Evolutionary conservation across 1,140 invertebrate genomes (phyloP), one percentile per base, ranked within the genome.

Genomic region (Dinothrombium tinctorium): DNA sequence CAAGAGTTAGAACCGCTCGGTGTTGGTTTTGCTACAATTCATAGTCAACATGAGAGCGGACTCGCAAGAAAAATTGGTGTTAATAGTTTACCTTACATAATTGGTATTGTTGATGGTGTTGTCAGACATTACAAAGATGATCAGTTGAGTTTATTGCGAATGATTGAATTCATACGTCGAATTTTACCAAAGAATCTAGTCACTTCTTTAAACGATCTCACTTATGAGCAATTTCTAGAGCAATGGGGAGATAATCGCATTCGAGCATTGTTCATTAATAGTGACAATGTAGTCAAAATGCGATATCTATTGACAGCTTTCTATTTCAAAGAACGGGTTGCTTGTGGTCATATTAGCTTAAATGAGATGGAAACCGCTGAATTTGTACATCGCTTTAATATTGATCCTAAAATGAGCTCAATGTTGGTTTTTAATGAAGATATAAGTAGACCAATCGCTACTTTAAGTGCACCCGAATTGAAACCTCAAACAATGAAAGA

Each of bases 391-490:
- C 22, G 43, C 2, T 84, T 73, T 56, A 73, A 75, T 54, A 69
- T 84, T 14, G 69, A 75, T 32, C 55, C 64, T 11, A 72, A 74
- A 50, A 68, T 77, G 56, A 83, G 92, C 53, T 81, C 75, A 1
- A 64, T 95, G 41, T 62, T 90, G 37, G 59, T 94, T 33, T 84
- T 94, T 54, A 87, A 92, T 59, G 87, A 94, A 58, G 77, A 86
- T 56, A 66, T 66, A 3, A 62, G 68, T 8, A 66, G 70, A 39
- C 78, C 86, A 2, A 73, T 77, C 39, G 84, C 82, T 22, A 79
- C 76, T 40, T 67, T 90, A 31, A 66, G 73, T 42, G 84, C 86
- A 72, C 64, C 73, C 25, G 79, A 86, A 55, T 81, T 89, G 52
- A 76, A 80, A 9, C 73, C 72, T 21, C 69, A 76, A 41, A 82